These are phyloP conservation scores for Hemichromis elongatus DNA, from an alignment of 2,113 vertebrate genomes.

Conservation along the genomic window DNA sequence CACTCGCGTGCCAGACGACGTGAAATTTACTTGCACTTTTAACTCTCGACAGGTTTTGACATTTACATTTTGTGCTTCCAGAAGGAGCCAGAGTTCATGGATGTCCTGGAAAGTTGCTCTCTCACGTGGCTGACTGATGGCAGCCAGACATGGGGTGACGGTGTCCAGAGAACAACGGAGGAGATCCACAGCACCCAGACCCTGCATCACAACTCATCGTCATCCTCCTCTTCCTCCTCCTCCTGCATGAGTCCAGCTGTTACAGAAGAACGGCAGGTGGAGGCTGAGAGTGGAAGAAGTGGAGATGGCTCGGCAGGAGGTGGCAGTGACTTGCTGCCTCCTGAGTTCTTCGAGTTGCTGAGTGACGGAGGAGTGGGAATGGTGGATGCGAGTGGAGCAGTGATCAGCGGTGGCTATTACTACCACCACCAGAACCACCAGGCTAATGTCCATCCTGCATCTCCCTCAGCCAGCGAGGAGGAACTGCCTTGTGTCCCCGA, in stretches of 20 bases:
- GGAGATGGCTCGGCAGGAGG: slow-evolving; percentile 47
- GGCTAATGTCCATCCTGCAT: slow-evolving; percentile 52
- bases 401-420: slow-evolving; percentile 61
- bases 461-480: slow-evolving; percentile 73
- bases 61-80: slow-evolving; percentile 32
- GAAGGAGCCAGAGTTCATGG: slow-evolving; percentile 77
- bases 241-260: slow-evolving; percentile 63
- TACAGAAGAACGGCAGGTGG: slow-evolving; percentile 60
- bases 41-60: neutral
- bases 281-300: slow-evolving; percentile 42
- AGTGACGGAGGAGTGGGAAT: slow-evolving; percentile 70
- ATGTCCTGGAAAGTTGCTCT: slow-evolving; percentile 75
- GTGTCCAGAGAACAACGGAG: slow-evolving; percentile 72
- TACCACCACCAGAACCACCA: slow-evolving; percentile 65
- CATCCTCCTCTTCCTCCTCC: slow-evolving; percentile 59
- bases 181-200: slow-evolving; percentile 64
- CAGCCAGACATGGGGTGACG: slow-evolving; percentile 72
- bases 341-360: slow-evolving; percentile 79
- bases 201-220: slow-evolving; percentile 63
- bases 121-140: slow-evolving; percentile 78
- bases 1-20: neutral
- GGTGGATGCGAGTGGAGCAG: slow-evolving; percentile 65
- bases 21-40: neutral
- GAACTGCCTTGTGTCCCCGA: slow-evolving; percentile 72
- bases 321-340: slow-evolving; percentile 76